Conservation (phyloP, 2,113 vertebrate genomes). For the Phoxinus phoxinus region DNA sequence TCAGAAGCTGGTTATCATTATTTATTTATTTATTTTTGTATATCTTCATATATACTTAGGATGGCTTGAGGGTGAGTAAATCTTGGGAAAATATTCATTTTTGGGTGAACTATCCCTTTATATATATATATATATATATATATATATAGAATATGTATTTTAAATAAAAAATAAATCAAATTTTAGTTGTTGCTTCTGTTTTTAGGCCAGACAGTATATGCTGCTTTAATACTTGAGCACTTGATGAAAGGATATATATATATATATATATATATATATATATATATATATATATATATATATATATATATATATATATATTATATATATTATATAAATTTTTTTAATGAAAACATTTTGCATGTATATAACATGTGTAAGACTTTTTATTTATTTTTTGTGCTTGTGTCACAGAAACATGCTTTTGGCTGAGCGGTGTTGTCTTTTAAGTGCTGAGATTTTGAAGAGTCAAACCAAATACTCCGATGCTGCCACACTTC, state of each 20-base stretch:
- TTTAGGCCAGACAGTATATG: not conserved
- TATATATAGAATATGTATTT: not conserved
- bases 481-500: conserved; percentile 92
- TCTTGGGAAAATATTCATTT: no score
- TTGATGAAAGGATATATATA: not conserved
- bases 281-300: no score
- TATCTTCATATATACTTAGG: no score
- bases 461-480: conserved; percentile 97
- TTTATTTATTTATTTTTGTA: no score
- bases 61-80: no score
- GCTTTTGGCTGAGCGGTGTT: conserved; percentile 94
- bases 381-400: not conserved
- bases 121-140: no score
- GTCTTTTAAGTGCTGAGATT: conserved; percentile 93
- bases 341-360: not conserved
- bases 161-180: not conserved
- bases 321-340: no score
- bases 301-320: no score
- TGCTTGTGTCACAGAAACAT: conserved; percentile 82
- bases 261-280: no score
- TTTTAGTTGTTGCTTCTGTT: not conserved
- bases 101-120: no score
- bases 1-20: no score
- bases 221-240: not conserved
- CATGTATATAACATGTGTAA: not conserved